Base-by-base conservation (phyloP, 2,888 invertebrate species). In the Molorchus minor region DNA sequence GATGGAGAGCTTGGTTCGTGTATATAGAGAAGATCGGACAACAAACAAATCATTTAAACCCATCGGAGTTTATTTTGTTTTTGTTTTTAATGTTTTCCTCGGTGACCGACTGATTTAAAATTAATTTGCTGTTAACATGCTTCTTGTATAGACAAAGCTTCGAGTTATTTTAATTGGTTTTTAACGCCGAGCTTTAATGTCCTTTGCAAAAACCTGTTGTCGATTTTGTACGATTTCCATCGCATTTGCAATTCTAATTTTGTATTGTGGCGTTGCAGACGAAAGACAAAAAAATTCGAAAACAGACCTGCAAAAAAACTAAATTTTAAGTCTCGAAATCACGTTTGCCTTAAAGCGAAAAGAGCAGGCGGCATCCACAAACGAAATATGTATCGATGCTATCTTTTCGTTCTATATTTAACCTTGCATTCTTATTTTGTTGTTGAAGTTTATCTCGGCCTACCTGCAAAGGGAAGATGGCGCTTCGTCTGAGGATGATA, bases 211-310 rank as follows among this genome's bases (percentile, higher is more conserved):
- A 58, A 47, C 49, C 38, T 60, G 36, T 51, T 62, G 62, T 65
- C 60, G 56, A 60, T 62, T 62, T 49, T 41, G 54, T 49, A 56
- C 43, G 57, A 53, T 59, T 59, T 56, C 64, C 51, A 51, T 45
- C 56, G 54, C 56, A 61, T 68, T 68, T 64, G 64, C 66, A 68
- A 68, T 64, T 64, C 64, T 57, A 59, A 64, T 64, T 45, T 36
- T 36, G 46, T 56, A 47, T 58, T 47, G 64, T 61, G 15, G 51
- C 19, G 38, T 38, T 40, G 51, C 40, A 47, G 64, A 59, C 56
- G 44, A 40, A 12, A 21, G 29, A 25, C 41, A 54, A 61, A 56
- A 61, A 56, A 51, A 56, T 56, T 45, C 52, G 45, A 29, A 41
- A 41, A 49, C 54, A 46, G 56, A 61, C 61, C 62, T 51, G 54